phyloP scores from a whole-genome alignment of 2,113 vertebrate genomes.

The Herpetotheres cachinnans region DNA sequence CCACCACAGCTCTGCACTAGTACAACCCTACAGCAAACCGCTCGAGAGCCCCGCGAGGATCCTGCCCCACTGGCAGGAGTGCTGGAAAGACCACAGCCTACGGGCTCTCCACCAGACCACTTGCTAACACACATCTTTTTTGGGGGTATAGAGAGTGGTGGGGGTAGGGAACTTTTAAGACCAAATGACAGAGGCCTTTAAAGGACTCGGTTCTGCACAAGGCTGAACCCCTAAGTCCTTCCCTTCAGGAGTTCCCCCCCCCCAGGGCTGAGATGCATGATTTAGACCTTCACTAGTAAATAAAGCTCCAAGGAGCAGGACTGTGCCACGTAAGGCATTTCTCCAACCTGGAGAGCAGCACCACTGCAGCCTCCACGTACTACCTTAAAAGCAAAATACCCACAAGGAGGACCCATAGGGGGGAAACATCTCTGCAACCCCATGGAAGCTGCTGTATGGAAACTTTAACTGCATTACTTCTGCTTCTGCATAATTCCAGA shows the following conservation, averaged over 20 bases:
- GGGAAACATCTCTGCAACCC: not conserved
- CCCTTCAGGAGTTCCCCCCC: not conserved
- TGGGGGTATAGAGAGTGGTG: not conserved
- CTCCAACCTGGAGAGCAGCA: not conserved
- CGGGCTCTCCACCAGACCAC: not conserved
- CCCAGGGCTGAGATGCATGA: rapidly evolving
- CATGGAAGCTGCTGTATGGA: not conserved
- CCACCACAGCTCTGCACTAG: not conserved
- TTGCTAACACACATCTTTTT: not conserved
- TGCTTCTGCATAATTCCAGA: not conserved
- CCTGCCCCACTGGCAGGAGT: not conserved
- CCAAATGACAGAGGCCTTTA: not conserved
- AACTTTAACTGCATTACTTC: slow-evolving; percentile 1
- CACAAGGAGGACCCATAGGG: not conserved
- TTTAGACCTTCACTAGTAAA: not conserved
- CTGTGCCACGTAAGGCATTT: not conserved
- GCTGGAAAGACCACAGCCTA: not conserved
- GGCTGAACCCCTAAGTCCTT: not conserved
- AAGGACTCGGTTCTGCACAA: not conserved
- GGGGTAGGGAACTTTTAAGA: not conserved
- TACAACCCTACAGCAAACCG: not conserved
- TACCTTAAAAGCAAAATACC: not conserved
- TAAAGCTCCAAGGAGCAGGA: not conserved
- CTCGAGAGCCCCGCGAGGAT: rapidly evolving
- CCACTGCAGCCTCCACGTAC: not conserved